phyloP scores from a whole-genome alignment of 2,888 invertebrate genomes.

The Flexamia atlantica region DNA sequence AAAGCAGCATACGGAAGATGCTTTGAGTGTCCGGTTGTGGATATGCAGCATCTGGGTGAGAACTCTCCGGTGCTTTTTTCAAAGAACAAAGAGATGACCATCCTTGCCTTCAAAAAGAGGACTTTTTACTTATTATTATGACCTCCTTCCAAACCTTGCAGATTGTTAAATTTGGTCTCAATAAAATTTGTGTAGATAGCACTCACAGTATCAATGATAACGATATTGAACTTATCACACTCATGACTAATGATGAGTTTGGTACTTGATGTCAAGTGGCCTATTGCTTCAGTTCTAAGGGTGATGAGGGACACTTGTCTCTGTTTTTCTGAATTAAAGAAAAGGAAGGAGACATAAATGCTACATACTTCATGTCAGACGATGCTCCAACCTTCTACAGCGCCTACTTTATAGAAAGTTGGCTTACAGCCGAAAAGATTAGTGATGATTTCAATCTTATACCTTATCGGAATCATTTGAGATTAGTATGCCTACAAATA shows the following conservation, averaged over 20 bases:
- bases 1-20: conserved; percentile 66
- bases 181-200: conserved; percentile 70
- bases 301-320: conserved; percentile 63
- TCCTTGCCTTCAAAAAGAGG: conserved; percentile 65
- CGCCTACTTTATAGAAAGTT: too few species aligned
- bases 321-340: conserved; percentile 63
- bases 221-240: conserved; percentile 63
- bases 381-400: conserved; percentile 68
- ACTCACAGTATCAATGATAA: conserved; percentile 69
- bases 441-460: too few species aligned
- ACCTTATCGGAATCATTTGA: too few species aligned
- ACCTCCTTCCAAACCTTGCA: conserved; percentile 63
- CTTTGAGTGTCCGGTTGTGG: conserved; percentile 67
- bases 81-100: conserved; percentile 66
- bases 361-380: conserved; percentile 70
- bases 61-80: conserved; percentile 64
- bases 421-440: too few species aligned
- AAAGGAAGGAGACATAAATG: conserved; percentile 63
- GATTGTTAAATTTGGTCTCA: conserved; percentile 67
- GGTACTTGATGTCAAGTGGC: conserved; percentile 67
- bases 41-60: conserved; percentile 64
- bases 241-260: conserved; percentile 67
- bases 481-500: too few species aligned
- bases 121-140: conserved; percentile 70
- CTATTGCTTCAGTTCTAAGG: conserved; percentile 67